Percentiles rank a stretch among this genome's conserved stretches.
phyloP scores from a whole-genome alignment of 2,888 invertebrate species.

The Standfussiana lucernea region DNA sequence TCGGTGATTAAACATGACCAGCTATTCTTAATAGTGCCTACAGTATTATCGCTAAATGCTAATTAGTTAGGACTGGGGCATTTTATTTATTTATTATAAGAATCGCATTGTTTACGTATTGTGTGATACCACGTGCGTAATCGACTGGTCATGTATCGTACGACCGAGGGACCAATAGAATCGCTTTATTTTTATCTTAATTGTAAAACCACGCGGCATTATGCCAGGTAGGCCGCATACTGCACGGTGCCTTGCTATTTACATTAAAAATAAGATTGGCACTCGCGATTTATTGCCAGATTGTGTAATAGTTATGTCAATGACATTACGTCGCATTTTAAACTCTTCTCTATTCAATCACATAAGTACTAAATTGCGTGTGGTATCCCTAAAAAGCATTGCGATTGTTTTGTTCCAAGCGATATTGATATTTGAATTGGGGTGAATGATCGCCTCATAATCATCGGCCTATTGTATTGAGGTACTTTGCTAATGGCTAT shows the following conservation, averaged over 20 bases:
- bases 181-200: conserved; percentile 48
- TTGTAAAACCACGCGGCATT: conserved; percentile 30
- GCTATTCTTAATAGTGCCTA: conserved; percentile 21
- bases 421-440: conserved; percentile 21
- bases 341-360: not conserved
- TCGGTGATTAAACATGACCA: conserved; percentile 33
- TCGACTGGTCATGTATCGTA: conserved; percentile 41
- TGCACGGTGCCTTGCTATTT: conserved; percentile 17
- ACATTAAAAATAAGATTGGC: conserved; percentile 45
- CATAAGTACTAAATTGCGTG: not conserved
- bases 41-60: conserved; percentile 32
- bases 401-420: conserved; percentile 25
- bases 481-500: conserved; percentile 40
- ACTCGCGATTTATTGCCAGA: conserved; percentile 20
- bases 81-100: conserved; percentile 48
- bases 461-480: conserved; percentile 35
- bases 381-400: conserved; percentile 9
- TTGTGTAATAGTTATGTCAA: conserved; percentile 27
- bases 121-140: conserved; percentile 31
- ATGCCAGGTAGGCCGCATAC: conserved; percentile 48
- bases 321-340: conserved; percentile 3
- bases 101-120: conserved; percentile 52
- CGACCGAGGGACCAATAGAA: conserved; percentile 47
- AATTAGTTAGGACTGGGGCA: conserved; percentile 14
- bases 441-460: conserved; percentile 34